Percentiles rank a stretch among this genome's conserved stretches.
phyloP scores from a whole-genome alignment of 2,113 vertebrate genomes.

The Saccopteryx bilineata region DNA sequence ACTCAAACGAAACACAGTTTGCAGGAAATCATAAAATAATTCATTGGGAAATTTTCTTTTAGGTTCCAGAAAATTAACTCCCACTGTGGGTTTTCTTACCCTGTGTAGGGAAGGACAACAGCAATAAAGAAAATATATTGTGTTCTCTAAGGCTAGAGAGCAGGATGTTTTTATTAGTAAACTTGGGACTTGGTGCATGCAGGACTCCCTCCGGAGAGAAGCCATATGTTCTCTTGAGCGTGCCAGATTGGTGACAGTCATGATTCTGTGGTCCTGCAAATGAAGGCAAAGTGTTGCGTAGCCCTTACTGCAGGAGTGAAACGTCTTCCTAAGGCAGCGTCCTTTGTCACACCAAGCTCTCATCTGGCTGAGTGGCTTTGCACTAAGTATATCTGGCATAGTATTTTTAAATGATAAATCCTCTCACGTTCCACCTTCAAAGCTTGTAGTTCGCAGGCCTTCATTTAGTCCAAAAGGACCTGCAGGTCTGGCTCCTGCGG shows the following conservation, averaged over 20 bases:
- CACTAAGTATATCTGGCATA: background rate
- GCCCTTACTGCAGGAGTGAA: background rate
- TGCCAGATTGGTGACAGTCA: conserved; percentile 54
- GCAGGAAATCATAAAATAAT: conserved; percentile 51
- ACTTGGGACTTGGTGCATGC: conserved; percentile 23
- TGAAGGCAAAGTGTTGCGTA: background rate
- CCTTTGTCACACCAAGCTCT: background rate
- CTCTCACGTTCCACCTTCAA: background rate
- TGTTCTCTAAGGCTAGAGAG: conserved; percentile 9
- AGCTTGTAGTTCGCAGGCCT: background rate
- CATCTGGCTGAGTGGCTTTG: background rate
- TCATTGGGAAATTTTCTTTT: conserved; percentile 42
- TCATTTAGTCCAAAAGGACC: background rate
- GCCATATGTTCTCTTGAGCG: conserved; percentile 61
- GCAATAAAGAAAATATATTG: background rate
- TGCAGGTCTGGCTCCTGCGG: background rate
- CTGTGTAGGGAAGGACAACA: background rate
- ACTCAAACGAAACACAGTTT: conserved; percentile 46
- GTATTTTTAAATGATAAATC: background rate
- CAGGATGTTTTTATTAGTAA: conserved; percentile 66
- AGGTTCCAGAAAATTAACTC: conserved; percentile 46
- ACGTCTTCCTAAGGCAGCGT: background rate
- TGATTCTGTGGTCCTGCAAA: conserved; percentile 31
- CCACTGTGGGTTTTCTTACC: background rate
- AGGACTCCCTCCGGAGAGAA: conserved; percentile 31